phyloP scores from a whole-genome alignment of 2,113 vertebrate species.

The Oplegnathus fasciatus region DNA sequence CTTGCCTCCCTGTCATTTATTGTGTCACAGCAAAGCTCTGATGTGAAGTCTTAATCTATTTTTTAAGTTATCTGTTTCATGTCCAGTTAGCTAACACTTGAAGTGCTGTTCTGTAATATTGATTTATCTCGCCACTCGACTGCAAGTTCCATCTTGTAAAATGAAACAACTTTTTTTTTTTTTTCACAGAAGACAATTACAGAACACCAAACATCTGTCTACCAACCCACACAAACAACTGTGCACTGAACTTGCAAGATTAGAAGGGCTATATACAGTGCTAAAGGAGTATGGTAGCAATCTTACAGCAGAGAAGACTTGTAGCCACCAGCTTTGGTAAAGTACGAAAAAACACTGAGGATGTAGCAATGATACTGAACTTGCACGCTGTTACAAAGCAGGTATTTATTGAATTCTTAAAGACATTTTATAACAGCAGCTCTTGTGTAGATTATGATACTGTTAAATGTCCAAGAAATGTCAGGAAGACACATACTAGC shows the following conservation, averaged over 20 bases:
- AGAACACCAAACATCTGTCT: slow-evolving; percentile 31
- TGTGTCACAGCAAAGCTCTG: slow-evolving; percentile 41
- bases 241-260: slow-evolving; percentile 70
- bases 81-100: slow-evolving; percentile 34
- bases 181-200: slow-evolving; percentile 10
- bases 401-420: slow-evolving; percentile 47
- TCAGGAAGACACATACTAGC: slow-evolving; percentile 47
- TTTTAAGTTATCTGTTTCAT: slow-evolving; percentile 33
- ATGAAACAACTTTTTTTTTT: slow-evolving; percentile 4
- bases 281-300: slow-evolving; percentile 55
- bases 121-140: slow-evolving; percentile 32
- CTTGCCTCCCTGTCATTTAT: slow-evolving; percentile 39
- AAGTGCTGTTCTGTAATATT: slow-evolving; percentile 31
- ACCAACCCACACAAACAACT: slow-evolving; percentile 55
- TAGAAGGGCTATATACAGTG: slow-evolving; percentile 78
- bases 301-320: slow-evolving; percentile 49
- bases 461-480: slow-evolving; percentile 41
- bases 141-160: slow-evolving; percentile 40
- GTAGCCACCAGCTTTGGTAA: slow-evolving; percentile 68
- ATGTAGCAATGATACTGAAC: slow-evolving; percentile 68
- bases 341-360: slow-evolving; percentile 20
- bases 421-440: slow-evolving; percentile 42
- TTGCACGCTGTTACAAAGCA: slow-evolving; percentile 51
- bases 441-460: slow-evolving; percentile 43
- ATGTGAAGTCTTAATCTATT: slow-evolving; percentile 27